Evolutionary conservation across 2,113 vertebrate genomes (phyloP), one percentile per base, ranked within the genome.

Genomic region (Malurus elegans): DNA sequence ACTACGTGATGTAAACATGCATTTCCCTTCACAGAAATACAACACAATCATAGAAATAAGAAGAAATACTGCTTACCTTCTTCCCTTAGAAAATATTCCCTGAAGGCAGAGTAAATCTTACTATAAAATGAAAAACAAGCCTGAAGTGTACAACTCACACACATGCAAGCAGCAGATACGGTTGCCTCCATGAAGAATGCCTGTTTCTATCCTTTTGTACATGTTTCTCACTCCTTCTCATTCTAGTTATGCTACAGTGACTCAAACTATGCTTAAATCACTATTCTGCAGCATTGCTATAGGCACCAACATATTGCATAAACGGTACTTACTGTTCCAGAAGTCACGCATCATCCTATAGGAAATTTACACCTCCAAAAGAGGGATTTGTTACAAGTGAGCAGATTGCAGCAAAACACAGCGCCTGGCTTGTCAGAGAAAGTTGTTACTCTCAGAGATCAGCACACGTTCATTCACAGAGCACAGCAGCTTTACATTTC

Each of bases 1-100:
- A 93, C 40, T 45, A 8, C 20, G 57, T 61, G 75, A 36, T 80
- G 38, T 40, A 70, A 86, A 66, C 82, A 78, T 67, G 34, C 83
- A 85, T 61, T 56, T 71, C 34, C 24, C 54, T 66, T n/a, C 24
- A 51, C 60, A 50, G 28, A 94, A 90, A 93, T 36, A 51, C 84
- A 71, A 74, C 17, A 34, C 62, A n/a, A 12, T 42, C 48, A 62
- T 14, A 86, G 44, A 84, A 90, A 83, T 76, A 86, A 97, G 47
- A 40, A 70, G 50, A 94, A 97, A 80, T 64, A 66, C 12, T 88
- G 74, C 97, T 98, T 97, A 97, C 97, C 96, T 97, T 91, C 51
- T 85, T 71, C 57, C 44, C 60, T 87, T 78, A 50, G 75, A 58
- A 94, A 74, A 78, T 67, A 62, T 50, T 78, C 83, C 62, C 75